Evolutionary conservation across 1,140 invertebrate species (phyloP).

Genomic region (Elysia chlorotica): DNA sequence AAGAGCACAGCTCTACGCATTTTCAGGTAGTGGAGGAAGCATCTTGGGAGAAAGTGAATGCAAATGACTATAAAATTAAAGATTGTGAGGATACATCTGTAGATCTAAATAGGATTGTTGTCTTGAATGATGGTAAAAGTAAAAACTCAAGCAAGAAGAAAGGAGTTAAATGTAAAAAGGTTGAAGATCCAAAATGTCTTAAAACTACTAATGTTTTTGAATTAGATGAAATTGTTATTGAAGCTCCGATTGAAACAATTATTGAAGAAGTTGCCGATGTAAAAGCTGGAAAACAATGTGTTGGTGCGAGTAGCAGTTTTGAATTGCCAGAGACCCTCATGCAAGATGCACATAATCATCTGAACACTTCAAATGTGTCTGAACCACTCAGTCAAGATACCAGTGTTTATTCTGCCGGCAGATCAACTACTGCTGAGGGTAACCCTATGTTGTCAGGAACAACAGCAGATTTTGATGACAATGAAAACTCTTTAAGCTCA

Average conservation of each 20-base stretch:
- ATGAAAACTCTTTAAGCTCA: constrained; percentile 15
- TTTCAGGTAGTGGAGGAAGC: constrained; percentile 4
- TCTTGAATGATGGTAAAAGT: neutral
- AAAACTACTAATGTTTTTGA: too few relatives aligned
- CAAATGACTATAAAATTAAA: constrained; percentile 10
- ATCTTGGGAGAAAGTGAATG: constrained; percentile 1
- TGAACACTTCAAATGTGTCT: too few relatives aligned
- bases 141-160: neutral
- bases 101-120: neutral
- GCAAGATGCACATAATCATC: too few relatives aligned
- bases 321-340: too few relatives aligned
- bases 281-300: too few relatives aligned
- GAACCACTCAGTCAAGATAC: too few relatives aligned
- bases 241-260: neutral
- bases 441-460: constrained; percentile 19
- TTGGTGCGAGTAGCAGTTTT: too few relatives aligned
- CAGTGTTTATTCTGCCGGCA: too few relatives aligned
- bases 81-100: neutral
- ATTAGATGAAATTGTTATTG: neutral
- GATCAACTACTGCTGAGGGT: too few relatives aligned
- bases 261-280: too few relatives aligned
- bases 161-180: too few relatives aligned
- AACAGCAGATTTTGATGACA: constrained; percentile 5
- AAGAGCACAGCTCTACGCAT: constrained; percentile 3
- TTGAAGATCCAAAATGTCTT: too few relatives aligned